These are phyloP conservation scores for Scytalopus superciliaris DNA, from an alignment of 2,113 vertebrate genomes.

Conservation along the genomic window DNA sequence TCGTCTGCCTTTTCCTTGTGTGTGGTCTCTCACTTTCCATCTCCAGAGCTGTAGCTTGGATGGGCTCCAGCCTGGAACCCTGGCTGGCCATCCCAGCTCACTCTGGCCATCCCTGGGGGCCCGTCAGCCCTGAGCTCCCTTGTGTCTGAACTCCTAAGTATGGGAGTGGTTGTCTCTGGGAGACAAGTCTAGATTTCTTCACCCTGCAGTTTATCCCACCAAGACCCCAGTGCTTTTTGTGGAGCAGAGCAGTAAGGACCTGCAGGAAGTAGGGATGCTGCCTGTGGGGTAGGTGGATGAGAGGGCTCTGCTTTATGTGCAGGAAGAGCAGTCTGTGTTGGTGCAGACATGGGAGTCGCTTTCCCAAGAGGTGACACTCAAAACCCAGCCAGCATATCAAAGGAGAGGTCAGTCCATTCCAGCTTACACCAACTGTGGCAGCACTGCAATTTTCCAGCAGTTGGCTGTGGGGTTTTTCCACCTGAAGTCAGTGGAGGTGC, in stretches of 20 bases:
- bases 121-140: background rate
- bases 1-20: background rate
- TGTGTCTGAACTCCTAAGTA: background rate
- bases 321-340: background rate
- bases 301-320: fast-evolving
- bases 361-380: background rate
- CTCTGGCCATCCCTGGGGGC: background rate
- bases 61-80: background rate
- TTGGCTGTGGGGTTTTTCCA: background rate
- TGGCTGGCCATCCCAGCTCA: fast-evolving
- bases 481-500: background rate
- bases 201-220: background rate
- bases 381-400: background rate
- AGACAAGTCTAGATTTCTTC: background rate
- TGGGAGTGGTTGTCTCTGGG: background rate
- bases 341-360: fast-evolving
- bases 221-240: background rate
- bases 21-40: background rate
- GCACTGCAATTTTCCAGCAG: background rate
- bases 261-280: background rate
- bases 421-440: background rate
- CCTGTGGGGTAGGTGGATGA: background rate
- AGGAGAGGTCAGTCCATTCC: background rate
- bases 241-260: background rate
- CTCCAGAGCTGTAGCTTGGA: background rate